Evolutionary conservation across 2,113 vertebrate species (phyloP), one percentile per base, ranked within the genome.

Genomic region (Dipodomys merriami): DNA sequence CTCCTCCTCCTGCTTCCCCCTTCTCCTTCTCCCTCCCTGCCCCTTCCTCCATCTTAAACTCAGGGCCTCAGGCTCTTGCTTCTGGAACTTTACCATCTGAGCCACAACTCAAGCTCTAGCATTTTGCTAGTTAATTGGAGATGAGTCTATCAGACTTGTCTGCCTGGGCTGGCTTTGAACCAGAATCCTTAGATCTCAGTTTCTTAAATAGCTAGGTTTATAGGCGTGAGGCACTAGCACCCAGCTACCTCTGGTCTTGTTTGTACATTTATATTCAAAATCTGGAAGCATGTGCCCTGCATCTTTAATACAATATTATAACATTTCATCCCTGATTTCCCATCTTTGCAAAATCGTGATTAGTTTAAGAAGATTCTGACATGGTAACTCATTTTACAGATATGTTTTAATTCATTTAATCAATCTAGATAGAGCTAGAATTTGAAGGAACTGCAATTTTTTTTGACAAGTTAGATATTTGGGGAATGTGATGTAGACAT

Each of bases 391-490:
- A 78, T 76, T 89, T 88, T 84, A 77, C 5, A 73, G 57, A 67
- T 30, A 57, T 46, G 8, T 73, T 86, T 94, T 87, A 88, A 91
- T 39, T 68, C 16, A 60, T 35, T 60, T 92, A 77, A 62, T 92
- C 25, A 86, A 65, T 93, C 27, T 87, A 29, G 44, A 91, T 83
- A 92, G n/a, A 67, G 0, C n/a, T 53, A 86, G 46, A 67, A 76
- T 91, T 95, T 53, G 68, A 94, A 97, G 18, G 60, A 5, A 86
- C 39, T 78, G 67, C 72, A 91, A 93, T 72, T 10, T 11, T 77
- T 73, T 78, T 73, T 30, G 30, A 87, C 9, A 83, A 76, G 22
- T 60, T 62, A 69, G 72, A 4, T 19, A 60, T 80, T 49, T 84
- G 27, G 57, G 33, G 85, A 77, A 78, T 71, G 57, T 46, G 88